Evolutionary conservation across 2,797 vertebrate genomes (phyloP), one percentile per base, ranked within the genome.

Genomic region (Lindbergichthys nudifrons): DNA sequence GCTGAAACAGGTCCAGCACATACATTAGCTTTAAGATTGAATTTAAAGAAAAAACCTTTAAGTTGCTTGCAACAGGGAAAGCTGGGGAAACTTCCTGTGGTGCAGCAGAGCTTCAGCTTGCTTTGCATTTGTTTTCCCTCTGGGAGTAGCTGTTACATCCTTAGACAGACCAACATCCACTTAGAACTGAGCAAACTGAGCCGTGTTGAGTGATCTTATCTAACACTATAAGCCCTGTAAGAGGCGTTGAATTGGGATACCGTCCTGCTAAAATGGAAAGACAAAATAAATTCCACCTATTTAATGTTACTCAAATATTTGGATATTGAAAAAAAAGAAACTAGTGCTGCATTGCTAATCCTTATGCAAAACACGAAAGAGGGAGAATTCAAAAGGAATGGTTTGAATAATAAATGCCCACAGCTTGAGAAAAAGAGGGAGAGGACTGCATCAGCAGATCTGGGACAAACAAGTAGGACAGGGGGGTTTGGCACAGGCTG

Each of bases 381-480:
- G 75, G 65, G 75, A 77, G 51, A 86, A 87, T 87, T 91, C 85
- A 91, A 90, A 90, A 83, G 88, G 83, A 89, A 82, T 77, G 73
- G 86, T 88, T 89, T 92, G 82, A 93, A 92, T 93, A 92, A 92
- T 92, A 81, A 88, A 90, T 91, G 87, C 82, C 82, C 87, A 85
- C 85, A 89, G 90, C 79, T 85, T 78, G 77, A 71, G 45, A 79
- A 78, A 77, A 51, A 71, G 63, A 69, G 70, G 47, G 50, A 81
- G 83, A 82, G 82, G 64, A 82, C 85, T 65, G 85, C 82, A 89
- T 93, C 90, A 92, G 89, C 89, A 92, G 84, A 93, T 93, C 86
- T 92, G 87, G 90, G 92, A 92, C 91, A 93, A 92, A 90, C 85
- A 91, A 92, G 83, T 92, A 89, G 91, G 91, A 90, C 88, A 83